phyloP scores from a whole-genome alignment of 2,113 vertebrate species.

The Nibea albiflora region DNA sequence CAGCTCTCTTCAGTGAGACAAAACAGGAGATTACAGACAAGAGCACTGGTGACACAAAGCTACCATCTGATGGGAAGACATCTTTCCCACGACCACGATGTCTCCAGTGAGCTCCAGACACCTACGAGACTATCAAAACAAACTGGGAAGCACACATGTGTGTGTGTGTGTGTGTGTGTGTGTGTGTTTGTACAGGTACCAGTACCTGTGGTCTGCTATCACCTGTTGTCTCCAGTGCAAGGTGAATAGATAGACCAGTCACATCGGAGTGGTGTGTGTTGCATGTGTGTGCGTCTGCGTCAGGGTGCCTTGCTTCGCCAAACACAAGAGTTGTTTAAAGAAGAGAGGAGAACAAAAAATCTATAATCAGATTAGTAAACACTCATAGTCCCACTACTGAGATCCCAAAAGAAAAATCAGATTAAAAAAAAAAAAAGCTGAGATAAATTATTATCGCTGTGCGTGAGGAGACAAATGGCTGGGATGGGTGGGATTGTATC shows the following conservation, averaged over 20 bases:
- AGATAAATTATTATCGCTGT: constrained; percentile 76
- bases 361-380: constrained; percentile 69
- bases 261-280: constrained; percentile 31
- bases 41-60: constrained; percentile 59
- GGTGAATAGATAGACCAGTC: constrained; percentile 36
- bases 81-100: constrained; percentile 69
- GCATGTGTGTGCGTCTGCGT: constrained; percentile 1
- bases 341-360: constrained; percentile 41
- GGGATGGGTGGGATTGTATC: constrained; percentile 68
- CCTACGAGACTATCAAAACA: constrained; percentile 71
- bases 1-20: constrained; percentile 69
- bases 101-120: constrained; percentile 72
- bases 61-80: constrained; percentile 72
- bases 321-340: constrained; percentile 48
- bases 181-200: constrained; percentile 30
- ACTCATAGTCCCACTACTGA: constrained; percentile 39
- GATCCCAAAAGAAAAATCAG: constrained; percentile 51
- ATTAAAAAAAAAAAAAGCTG: constrained; percentile 59
- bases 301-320: constrained; percentile 45
- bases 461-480: constrained; percentile 78
- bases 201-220: constrained; percentile 47
- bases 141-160: constrained; percentile 30
- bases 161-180: constrained; percentile 29
- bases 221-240: constrained; percentile 46
- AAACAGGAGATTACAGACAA: constrained; percentile 82